These are phyloP conservation scores for Drosophila macrospina DNA, from an alignment of 2,888 invertebrate species.

Conservation along the genomic window DNA sequence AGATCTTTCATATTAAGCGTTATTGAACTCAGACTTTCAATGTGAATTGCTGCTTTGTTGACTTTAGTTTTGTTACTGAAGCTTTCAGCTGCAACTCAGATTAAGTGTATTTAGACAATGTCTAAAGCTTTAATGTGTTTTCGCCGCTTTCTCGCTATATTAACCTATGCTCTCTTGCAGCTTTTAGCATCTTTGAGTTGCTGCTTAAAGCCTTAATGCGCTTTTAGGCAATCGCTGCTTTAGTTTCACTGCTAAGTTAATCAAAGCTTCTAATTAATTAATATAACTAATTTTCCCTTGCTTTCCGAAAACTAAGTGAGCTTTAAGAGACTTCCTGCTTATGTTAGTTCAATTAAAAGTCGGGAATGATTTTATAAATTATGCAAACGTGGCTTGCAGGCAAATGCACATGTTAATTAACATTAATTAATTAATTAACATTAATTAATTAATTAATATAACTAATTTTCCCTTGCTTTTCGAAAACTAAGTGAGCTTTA, in stretches of 20 bases:
- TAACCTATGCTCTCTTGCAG: too few species aligned
- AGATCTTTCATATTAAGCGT: neutral
- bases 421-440: too few species aligned
- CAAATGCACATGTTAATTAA: slow-evolving; percentile 11
- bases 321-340: neutral
- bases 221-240: neutral
- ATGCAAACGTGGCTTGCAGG: neutral
- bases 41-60: too few species aligned
- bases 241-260: too few species aligned
- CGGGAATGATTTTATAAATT: slow-evolving; percentile 3
- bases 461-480: neutral
- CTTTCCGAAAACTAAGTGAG: too few species aligned
- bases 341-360: slow-evolving; percentile 2
- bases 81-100: neutral
- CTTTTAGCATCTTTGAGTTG: too few species aligned
- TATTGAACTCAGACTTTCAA: too few species aligned
- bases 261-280: too few species aligned
- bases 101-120: neutral
- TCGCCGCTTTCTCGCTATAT: too few species aligned
- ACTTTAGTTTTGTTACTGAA: too few species aligned
- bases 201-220: neutral
- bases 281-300: too few species aligned
- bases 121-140: neutral
- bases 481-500: neutral
- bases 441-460: too few species aligned